These are phyloP conservation scores for Amphiprion ocellaris DNA, from an alignment of 2,113 vertebrate genomes.

Conservation along the genomic window DNA sequence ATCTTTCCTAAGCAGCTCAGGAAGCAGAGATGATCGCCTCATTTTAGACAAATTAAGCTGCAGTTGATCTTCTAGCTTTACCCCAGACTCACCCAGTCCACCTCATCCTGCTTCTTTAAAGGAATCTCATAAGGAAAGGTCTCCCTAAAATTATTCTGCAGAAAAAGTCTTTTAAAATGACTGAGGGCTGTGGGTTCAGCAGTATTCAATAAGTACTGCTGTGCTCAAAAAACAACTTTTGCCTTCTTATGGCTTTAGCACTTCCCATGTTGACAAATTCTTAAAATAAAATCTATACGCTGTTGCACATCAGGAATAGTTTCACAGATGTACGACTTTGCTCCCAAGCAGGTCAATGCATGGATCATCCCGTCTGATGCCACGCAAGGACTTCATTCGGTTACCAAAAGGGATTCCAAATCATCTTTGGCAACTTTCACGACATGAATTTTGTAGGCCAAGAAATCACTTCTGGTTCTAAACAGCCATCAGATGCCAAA, in stretches of 20 bases:
- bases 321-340: slow-evolving; percentile 6
- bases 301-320: neutral
- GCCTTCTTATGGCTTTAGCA: neutral
- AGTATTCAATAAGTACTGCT: neutral
- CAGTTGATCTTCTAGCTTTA: slow-evolving; percentile 45
- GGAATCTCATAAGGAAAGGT: neutral
- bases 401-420: slow-evolving; percentile 15
- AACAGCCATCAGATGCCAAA: neutral
- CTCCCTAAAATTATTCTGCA: slow-evolving; percentile 2
- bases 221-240: neutral
- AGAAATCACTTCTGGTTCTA: slow-evolving; percentile 12
- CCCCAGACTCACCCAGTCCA: neutral
- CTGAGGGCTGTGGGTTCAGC: neutral
- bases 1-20: slow-evolving; percentile 59
- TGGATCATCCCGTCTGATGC: slow-evolving; percentile 20
- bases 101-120: slow-evolving; percentile 5
- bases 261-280: neutral
- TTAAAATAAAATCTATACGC: neutral
- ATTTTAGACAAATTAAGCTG: slow-evolving; percentile 58
- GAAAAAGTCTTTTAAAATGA: neutral
- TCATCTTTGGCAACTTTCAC: slow-evolving; percentile 19
- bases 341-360: neutral
- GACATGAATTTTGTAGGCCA: slow-evolving; percentile 17
- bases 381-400: slow-evolving; percentile 5
- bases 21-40: slow-evolving; percentile 49